Percentiles rank a stretch among this genome's conserved stretches.
Conservation (phyloP, 2,797 vertebrate genomes). For the Poeciliopsis infans region DNA sequence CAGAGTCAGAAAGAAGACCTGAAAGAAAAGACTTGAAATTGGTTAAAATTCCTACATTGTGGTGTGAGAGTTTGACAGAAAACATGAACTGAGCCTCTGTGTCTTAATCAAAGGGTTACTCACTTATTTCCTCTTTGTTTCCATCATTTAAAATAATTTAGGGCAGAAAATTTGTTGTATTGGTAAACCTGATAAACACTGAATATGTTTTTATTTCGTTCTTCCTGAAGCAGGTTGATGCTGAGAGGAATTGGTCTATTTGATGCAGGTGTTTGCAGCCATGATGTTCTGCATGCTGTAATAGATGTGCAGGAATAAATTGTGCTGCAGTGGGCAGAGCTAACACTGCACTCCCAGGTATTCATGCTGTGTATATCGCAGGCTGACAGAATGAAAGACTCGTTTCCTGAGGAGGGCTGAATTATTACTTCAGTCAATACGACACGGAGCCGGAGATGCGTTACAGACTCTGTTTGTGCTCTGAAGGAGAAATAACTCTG, state of each 20-base stretch:
- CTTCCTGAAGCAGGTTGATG: background rate
- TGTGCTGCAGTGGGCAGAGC: constrained; percentile 8
- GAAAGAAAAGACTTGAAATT: no score
- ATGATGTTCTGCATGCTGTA: background rate
- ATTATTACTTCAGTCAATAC: constrained; percentile 38
- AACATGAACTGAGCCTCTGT: background rate
- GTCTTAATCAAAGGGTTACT: background rate
- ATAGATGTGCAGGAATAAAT: constrained; percentile 1
- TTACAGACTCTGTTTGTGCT: constrained; percentile 14
- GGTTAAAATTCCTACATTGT: background rate
- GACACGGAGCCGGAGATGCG: constrained; percentile 8
- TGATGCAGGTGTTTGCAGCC: background rate
- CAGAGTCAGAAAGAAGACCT: no score
- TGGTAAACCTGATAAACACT: background rate
- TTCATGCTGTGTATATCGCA: background rate
- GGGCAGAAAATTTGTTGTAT: background rate
- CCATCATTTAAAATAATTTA: background rate
- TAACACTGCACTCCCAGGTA: background rate
- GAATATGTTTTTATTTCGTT: background rate
- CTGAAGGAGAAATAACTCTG: constrained; percentile 12
- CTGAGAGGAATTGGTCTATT: background rate
- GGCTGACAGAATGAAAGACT: constrained; percentile 1
- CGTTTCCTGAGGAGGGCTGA: constrained; percentile 14
- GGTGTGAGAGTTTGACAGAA: background rate
- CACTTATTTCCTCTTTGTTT: background rate